phyloP scores from a whole-genome alignment of 2,113 vertebrate species.

The Odocoileus virginianus region DNA sequence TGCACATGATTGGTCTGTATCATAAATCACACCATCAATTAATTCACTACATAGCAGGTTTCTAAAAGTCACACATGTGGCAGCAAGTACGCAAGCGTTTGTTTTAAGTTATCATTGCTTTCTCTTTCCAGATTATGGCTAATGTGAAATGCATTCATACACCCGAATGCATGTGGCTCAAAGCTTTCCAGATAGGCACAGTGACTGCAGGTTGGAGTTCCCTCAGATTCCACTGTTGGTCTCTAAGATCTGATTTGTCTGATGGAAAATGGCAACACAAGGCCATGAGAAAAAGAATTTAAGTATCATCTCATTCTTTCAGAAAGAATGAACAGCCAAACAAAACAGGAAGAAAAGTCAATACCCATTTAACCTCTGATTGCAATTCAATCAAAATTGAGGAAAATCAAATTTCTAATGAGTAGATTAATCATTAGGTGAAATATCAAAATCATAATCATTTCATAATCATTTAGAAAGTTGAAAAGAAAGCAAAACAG shows the following conservation, averaged over 20 bases:
- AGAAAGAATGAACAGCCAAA: background rate
- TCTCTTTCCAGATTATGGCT: background rate
- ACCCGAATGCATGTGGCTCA: background rate
- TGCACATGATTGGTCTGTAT: conserved; percentile 85
- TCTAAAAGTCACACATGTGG: conserved; percentile 63
- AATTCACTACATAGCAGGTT: conserved; percentile 74
- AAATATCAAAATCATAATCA: background rate
- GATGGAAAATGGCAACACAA: background rate
- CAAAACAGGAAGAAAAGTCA: background rate
- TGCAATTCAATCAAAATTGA: background rate
- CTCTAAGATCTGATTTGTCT: background rate
- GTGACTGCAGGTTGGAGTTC: too few relatives aligned
- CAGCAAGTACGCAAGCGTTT: background rate
- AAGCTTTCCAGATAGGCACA: background rate
- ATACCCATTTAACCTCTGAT: background rate
- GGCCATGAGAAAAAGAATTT: background rate
- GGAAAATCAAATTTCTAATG: background rate
- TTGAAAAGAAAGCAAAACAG: background rate
- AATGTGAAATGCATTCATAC: background rate
- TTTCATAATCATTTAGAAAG: background rate
- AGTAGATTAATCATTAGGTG: background rate
- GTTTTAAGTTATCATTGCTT: background rate
- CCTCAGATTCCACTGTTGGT: background rate
- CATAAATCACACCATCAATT: conserved; percentile 74
- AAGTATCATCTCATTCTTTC: background rate